A percentile compares a stretch with the other conserved stretches of the same genome.
These are phyloP conservation scores for Leuctra nigra DNA, from an alignment of 2,888 invertebrate species.

Conservation along the genomic window DNA sequence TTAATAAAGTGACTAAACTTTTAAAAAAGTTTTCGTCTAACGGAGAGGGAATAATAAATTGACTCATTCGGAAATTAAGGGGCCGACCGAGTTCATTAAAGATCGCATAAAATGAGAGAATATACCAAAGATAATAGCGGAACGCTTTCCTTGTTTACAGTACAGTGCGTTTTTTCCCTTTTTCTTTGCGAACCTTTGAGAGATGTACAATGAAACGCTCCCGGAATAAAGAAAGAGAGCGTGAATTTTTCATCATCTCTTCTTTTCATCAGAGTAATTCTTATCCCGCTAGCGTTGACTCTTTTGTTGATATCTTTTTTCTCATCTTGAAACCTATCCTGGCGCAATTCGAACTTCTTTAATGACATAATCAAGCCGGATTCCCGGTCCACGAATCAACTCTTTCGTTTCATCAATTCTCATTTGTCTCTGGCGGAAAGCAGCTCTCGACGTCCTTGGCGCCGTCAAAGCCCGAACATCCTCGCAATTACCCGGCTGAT, in stretches of 20 bases:
- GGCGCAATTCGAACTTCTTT: background rate
- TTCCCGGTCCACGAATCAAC: background rate
- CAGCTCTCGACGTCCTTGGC: slow-evolving; percentile 2
- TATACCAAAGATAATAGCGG: too few species aligned
- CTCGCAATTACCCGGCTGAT: too few species aligned
- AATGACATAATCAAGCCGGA: slow-evolving; percentile 1
- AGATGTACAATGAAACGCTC: background rate
- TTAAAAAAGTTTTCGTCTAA: background rate
- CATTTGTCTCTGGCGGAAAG: background rate
- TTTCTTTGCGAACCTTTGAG: background rate
- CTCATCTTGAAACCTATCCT: background rate
- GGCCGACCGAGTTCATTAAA: too few species aligned
- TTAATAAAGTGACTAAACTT: slow-evolving; percentile 15
- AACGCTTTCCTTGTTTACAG: too few species aligned
- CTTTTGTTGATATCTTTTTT: background rate
- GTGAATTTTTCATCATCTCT: slow-evolving; percentile 7
- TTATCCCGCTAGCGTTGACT: background rate
- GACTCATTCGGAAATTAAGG: background rate
- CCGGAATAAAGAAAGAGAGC: background rate
- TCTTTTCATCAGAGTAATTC: slow-evolving; percentile 10
- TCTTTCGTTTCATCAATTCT: slow-evolving; percentile 1
- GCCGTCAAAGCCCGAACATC: slow-evolving; percentile 1
- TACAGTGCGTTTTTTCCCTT: background rate
- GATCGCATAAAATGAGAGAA: too few species aligned
- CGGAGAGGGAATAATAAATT: slow-evolving; percentile 9